Conservation (phyloP, 2,113 vertebrate genomes). For the Pseudois nayaur region DNA sequence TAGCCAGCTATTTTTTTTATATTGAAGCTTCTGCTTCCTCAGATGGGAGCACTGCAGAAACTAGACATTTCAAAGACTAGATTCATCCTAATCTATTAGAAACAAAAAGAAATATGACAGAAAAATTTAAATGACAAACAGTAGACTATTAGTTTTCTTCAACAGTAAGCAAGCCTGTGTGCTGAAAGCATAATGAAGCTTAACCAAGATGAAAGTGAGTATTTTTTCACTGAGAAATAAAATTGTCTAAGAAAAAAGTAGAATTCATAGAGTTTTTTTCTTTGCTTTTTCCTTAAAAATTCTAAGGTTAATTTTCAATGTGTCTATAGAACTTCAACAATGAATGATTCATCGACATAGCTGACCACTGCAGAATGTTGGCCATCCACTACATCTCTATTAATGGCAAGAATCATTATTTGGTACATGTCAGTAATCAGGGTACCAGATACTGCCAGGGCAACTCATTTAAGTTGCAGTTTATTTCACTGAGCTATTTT, state of each 20-base stretch:
- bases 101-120: not conserved
- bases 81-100: not conserved
- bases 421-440: not conserved
- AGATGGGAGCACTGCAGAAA: not conserved
- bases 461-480: conserved; percentile 2
- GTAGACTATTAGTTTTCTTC: not conserved
- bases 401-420: not conserved
- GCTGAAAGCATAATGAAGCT: not conserved
- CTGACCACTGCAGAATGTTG: not conserved
- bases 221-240: not conserved
- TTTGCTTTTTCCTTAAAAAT: not conserved
- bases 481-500: not conserved
- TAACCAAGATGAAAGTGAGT: not conserved
- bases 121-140: not conserved
- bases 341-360: not conserved
- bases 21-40: not conserved
- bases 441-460: not conserved
- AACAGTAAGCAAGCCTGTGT: not conserved
- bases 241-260: not conserved
- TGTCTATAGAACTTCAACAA: not conserved
- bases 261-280: not conserved
- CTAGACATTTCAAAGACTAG: not conserved
- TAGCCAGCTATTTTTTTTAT: not conserved
- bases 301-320: not conserved
- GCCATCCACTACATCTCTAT: not conserved